phyloP scores from a whole-genome alignment of 2,797 vertebrate species.

The Champsocephalus esox region DNA sequence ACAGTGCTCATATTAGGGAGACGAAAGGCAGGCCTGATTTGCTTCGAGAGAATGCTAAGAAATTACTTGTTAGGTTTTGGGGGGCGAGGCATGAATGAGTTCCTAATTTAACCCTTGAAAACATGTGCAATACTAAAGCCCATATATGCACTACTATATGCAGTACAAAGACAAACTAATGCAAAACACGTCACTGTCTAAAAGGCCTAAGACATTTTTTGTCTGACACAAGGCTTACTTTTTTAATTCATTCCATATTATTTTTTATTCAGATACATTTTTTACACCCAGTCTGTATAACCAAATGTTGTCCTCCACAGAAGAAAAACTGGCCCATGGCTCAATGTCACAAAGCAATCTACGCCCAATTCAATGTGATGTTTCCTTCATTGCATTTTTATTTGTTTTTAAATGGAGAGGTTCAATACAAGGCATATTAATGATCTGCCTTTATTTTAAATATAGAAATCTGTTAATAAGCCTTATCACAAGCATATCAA shows the following conservation, averaged over 20 bases:
- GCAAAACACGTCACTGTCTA: background rate
- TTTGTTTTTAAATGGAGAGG: slow-evolving; percentile 30
- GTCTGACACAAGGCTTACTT: background rate
- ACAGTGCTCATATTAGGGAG: slow-evolving; percentile 70
- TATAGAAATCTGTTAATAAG: slow-evolving; percentile 54
- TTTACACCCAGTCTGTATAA: background rate
- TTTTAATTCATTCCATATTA: slow-evolving; percentile 11
- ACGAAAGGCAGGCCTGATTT: slow-evolving; percentile 68
- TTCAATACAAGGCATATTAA: slow-evolving; percentile 36
- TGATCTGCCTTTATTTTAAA: slow-evolving; percentile 45
- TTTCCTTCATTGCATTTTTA: slow-evolving; percentile 32
- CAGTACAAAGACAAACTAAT: slow-evolving; percentile 12
- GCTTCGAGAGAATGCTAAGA: slow-evolving; percentile 67
- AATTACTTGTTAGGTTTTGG: slow-evolving; percentile 74
- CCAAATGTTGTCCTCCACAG: slow-evolving; percentile 11
- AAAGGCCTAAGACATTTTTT: background rate
- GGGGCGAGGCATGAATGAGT: slow-evolving; percentile 58
- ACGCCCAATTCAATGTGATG: slow-evolving; percentile 25
- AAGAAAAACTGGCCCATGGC: slow-evolving; percentile 16
- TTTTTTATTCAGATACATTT: slow-evolving; percentile 19
- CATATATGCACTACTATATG: slow-evolving; percentile 5
- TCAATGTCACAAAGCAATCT: slow-evolving; percentile 14
- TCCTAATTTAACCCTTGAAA: slow-evolving; percentile 69
- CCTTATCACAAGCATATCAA: slow-evolving; percentile 36
- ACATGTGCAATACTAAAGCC: slow-evolving; percentile 26